Conservation (phyloP, 2,113 vertebrate genomes). For the Meriones unguiculatus region DNA sequence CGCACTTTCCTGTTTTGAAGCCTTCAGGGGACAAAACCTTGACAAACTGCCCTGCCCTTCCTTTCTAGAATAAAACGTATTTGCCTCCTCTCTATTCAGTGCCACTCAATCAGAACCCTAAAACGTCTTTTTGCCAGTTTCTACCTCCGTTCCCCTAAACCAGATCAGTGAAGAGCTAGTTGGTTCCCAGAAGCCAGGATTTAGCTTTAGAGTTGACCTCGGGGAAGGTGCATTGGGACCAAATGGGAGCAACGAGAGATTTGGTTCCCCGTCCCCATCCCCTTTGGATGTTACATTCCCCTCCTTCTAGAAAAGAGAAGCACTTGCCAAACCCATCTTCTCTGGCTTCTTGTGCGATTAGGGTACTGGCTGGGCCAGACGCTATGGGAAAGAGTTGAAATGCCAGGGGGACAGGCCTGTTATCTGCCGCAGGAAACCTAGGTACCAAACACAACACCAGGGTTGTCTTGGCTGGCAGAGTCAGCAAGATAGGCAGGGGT, state of each 20-base stretch:
- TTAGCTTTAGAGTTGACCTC: neutral
- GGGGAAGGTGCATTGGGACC: neutral
- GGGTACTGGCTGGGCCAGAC: neutral
- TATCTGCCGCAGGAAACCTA: rapidly evolving
- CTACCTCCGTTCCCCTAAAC: neutral
- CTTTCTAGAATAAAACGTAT: slow-evolving; percentile 1
- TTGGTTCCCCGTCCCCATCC: neutral
- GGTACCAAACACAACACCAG: neutral
- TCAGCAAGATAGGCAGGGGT: neutral
- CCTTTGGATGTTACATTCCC: neutral
- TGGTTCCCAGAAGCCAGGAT: neutral
- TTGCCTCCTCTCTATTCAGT: neutral
- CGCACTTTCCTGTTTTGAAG: neutral
- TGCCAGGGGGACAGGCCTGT: rapidly evolving
- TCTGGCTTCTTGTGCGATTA: neutral
- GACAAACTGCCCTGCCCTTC: neutral
- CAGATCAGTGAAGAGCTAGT: neutral
- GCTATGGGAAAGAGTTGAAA: neutral
- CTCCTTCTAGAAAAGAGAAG: neutral
- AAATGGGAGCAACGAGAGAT: neutral
- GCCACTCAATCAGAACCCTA: neutral
- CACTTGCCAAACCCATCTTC: neutral
- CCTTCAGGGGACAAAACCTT: neutral
- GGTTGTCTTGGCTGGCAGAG: rapidly evolving
- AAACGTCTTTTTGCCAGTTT: neutral